phyloP scores from a whole-genome alignment of 2,888 invertebrate genomes.

The Ceriagrion tenellum region DNA sequence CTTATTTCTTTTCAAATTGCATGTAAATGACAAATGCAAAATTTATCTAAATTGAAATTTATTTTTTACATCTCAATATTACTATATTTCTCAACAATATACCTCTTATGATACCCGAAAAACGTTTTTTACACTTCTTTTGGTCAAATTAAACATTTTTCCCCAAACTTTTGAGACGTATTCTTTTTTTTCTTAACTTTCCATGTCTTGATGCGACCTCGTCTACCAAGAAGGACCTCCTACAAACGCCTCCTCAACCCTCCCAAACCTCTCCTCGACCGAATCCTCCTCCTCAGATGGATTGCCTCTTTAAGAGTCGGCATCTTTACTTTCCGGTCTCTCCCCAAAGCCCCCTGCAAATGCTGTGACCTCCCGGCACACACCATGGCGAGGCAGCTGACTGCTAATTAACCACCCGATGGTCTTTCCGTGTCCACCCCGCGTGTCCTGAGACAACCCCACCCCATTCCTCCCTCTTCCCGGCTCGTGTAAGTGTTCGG shows the following conservation, averaged over 20 bases:
- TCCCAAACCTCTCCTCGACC: neutral
- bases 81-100: too few species aligned
- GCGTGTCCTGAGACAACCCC: neutral
- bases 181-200: too few species aligned
- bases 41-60: too few species aligned
- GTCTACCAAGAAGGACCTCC: neutral
- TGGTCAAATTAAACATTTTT: too few species aligned
- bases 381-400: neutral
- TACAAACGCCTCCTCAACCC: neutral
- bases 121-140: too few species aligned
- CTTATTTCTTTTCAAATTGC: too few species aligned
- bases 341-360: constrained; percentile 5
- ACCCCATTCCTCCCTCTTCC: neutral
- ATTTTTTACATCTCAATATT: too few species aligned
- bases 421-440: constrained; percentile 55
- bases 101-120: too few species aligned
- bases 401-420: constrained; percentile 64
- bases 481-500: neutral
- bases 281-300: neutral
- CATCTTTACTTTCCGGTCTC: neutral
- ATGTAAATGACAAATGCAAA: too few species aligned
- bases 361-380: constrained; percentile 42
- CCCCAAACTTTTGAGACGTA: too few species aligned
- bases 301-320: neutral
- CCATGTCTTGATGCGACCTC: too few species aligned